Evolutionary conservation across 2,113 vertebrate genomes (phyloP).

Genomic region (Laticauda laticaudata): DNA sequence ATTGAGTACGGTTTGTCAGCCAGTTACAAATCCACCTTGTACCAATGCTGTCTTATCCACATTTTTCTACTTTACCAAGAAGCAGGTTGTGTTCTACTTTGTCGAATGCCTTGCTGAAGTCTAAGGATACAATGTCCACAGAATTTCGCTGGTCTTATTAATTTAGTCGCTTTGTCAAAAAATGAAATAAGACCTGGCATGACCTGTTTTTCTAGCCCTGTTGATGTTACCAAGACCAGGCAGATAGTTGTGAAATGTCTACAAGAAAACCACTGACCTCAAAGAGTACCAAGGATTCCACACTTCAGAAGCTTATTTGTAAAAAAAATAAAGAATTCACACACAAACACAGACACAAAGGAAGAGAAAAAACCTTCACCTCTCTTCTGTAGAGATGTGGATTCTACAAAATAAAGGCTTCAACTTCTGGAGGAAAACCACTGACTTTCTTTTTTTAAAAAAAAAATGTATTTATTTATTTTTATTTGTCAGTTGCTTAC

Average conservation of each 20-base stretch:
- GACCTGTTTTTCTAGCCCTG: neutral
- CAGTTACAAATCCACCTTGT: too few species aligned
- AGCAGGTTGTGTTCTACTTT: too few species aligned
- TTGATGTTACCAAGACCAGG: too few species aligned
- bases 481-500: too few species aligned
- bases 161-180: neutral
- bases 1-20: too few species aligned
- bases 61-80: too few species aligned
- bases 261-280: neutral
- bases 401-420: neutral
- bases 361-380: neutral
- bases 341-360: neutral
- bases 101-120: neutral
- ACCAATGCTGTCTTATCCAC: too few species aligned
- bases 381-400: neutral
- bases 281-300: neutral
- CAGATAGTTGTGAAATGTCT: neutral
- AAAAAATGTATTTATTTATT: too few species aligned
- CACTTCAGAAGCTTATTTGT: neutral
- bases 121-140: neutral
- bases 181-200: neutral
- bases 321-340: neutral
- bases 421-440: slow-evolving; percentile 3
- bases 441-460: neutral
- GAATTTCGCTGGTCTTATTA: neutral